Evolutionary conservation across 2,113 vertebrate species (phyloP), one percentile per base, ranked within the genome.

Genomic region (Nothocercus julius): DNA sequence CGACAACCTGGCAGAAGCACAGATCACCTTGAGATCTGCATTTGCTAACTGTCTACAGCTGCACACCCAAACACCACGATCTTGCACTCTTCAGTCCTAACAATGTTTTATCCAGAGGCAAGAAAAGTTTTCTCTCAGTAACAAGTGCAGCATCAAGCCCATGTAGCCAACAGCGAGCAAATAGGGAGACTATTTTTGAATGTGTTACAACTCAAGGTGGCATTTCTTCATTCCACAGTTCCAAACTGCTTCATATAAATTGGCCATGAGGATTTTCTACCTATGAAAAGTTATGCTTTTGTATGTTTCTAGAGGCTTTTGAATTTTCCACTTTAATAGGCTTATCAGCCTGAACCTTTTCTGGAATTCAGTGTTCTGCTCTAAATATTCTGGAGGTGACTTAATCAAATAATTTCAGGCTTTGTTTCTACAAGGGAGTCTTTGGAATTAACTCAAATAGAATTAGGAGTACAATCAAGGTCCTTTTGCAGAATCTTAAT

Each of bases 341-440:
- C 34, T 75, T 42, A 12, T 56, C 73, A 82, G 58, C 38, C 79
- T 72, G 62, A 66, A 72, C 44, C 64, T 89, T 27, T 25, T 69
- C 81, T 88, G 32, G 40, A 36, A 66, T 93, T 90, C 62, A 84
- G 40, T 34, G 13, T 82, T 93, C 69, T 88, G 38, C 17, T 90
- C 38, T 88, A 87, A 91, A 90, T 77, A 87, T 62, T 21, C 70
- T 19, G 38, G 38, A 89, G 85, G 88, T 7, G 3, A 64, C 34
- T 11, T 54, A n/a, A 80, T 74, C 53, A 94, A 90, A 95, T 40
- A 89, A 59, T 82, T 86, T 75, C 85, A 64, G 28, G 61, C 27
- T 67, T 74, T 82, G 53, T 84, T 90, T 84, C 72, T 68, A 47
- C 53, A 79, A 62, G 51, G 17, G n/a, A 84, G 53, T 44, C 78